phyloP scores from a whole-genome alignment of 2,888 invertebrate genomes.

The Cheilosia grossa region DNA sequence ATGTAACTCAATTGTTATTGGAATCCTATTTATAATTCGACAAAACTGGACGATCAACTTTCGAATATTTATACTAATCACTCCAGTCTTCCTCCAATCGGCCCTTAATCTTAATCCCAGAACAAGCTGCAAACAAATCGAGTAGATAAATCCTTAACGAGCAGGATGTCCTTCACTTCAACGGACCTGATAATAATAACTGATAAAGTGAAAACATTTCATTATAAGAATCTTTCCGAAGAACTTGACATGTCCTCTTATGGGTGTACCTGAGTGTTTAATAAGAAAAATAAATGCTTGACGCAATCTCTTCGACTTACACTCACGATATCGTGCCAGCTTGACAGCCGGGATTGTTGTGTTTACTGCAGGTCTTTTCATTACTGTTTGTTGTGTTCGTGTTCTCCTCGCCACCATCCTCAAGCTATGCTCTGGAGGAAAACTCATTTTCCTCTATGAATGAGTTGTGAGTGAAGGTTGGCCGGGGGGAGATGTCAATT shows the following conservation, averaged over 20 bases:
- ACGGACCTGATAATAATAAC: conserved; percentile 37
- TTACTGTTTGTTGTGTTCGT: conserved; percentile 36
- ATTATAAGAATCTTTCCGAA: conserved; percentile 37
- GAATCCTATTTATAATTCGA: too few relatives aligned
- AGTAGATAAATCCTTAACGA: conserved; percentile 25
- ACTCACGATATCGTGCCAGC: too few relatives aligned
- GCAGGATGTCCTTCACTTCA: conserved; percentile 28
- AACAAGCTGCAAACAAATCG: too few relatives aligned
- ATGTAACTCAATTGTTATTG: too few relatives aligned
- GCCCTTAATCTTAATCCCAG: too few relatives aligned
- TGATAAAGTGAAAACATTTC: conserved; percentile 56
- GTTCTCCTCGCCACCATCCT: background rate
- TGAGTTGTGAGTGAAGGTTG: conserved; percentile 19
- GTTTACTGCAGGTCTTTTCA: conserved; percentile 21
- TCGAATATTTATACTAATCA: too few relatives aligned
- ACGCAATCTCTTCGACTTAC: conserved; percentile 28
- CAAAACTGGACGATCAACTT: too few relatives aligned
- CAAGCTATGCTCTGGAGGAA: background rate
- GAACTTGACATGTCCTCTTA: conserved; percentile 35
- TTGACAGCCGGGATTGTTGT: conserved; percentile 10
- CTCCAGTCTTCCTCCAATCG: too few relatives aligned
- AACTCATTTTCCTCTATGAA: conserved; percentile 42
- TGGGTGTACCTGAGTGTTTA: conserved; percentile 25
- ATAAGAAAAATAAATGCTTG: conserved; percentile 14
- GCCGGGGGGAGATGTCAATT: conserved; percentile 26